A percentile compares a stretch with the other conserved stretches of the same genome.
These are phyloP conservation scores for Xenotilapia flavipinnis DNA, from an alignment of 2,113 vertebrate genomes.

Conservation along the genomic window DNA sequence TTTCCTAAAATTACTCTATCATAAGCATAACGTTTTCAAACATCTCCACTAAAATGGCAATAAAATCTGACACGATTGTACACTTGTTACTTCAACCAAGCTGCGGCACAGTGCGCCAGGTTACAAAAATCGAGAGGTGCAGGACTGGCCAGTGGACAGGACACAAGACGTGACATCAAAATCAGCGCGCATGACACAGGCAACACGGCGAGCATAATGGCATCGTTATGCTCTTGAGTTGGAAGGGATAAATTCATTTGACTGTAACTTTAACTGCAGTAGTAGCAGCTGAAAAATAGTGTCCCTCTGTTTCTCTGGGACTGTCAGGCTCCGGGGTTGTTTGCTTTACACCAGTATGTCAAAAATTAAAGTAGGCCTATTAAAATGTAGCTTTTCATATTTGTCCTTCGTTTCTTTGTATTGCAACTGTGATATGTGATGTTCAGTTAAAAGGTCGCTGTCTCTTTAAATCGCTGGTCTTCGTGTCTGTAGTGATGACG, in stretches of 20 bases:
- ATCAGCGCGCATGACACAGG: neutral
- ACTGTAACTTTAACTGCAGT: neutral
- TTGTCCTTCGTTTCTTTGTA: neutral
- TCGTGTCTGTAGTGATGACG: conserved; percentile 46
- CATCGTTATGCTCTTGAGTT: neutral
- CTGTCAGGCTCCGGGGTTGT: neutral
- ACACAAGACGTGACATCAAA: neutral
- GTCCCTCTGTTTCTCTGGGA: neutral
- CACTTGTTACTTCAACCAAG: neutral
- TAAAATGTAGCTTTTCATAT: neutral
- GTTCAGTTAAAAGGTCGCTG: neutral
- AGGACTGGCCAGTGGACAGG: neutral
- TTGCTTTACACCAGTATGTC: neutral
- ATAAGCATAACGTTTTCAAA: neutral
- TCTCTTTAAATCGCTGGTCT: conserved; percentile 14
- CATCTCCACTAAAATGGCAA: neutral
- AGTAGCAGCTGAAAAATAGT: neutral
- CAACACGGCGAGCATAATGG: neutral
- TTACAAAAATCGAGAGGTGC: neutral
- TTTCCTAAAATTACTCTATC: neutral
- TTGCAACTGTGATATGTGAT: neutral
- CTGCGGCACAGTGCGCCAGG: neutral
- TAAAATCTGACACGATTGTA: neutral
- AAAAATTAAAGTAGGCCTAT: neutral
- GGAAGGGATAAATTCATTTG: neutral